A percentile compares a stretch with the other conserved stretches of the same genome.
Conservation (phyloP, 2,797 vertebrate species). For the Eidolon dupreanum region DNA sequence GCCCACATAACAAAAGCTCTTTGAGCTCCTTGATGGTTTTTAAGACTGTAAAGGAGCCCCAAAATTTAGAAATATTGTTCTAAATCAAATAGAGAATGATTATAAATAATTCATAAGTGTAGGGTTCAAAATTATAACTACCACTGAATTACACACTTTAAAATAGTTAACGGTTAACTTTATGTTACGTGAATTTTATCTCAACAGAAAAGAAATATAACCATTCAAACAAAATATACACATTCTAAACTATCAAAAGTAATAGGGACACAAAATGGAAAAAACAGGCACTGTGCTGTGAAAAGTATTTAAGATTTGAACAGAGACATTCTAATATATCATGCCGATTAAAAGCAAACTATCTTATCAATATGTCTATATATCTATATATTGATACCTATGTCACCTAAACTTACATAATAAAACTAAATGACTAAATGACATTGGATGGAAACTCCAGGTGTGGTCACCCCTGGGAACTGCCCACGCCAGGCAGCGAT, state of each 20-base stretch:
- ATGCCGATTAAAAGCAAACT: background rate
- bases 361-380: background rate
- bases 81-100: background rate
- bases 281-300: background rate
- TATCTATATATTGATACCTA: background rate
- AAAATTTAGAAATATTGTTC: background rate
- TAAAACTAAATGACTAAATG: background rate
- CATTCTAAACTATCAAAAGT: background rate
- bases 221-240: background rate
- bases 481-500: accelerated
- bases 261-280: background rate
- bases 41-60: background rate
- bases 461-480: too few relatives aligned
- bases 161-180: background rate
- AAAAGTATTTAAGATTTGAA: background rate
- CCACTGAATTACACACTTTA: background rate
- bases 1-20: background rate
- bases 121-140: background rate
- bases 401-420: background rate
- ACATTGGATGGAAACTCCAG: background rate
- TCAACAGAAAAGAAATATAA: background rate
- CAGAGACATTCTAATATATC: background rate
- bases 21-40: background rate
- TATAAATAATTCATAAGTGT: background rate
- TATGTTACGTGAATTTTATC: background rate